Evolutionary conservation across 2,888 invertebrate species (phyloP).

Genomic region (Chorisops tibialis): DNA sequence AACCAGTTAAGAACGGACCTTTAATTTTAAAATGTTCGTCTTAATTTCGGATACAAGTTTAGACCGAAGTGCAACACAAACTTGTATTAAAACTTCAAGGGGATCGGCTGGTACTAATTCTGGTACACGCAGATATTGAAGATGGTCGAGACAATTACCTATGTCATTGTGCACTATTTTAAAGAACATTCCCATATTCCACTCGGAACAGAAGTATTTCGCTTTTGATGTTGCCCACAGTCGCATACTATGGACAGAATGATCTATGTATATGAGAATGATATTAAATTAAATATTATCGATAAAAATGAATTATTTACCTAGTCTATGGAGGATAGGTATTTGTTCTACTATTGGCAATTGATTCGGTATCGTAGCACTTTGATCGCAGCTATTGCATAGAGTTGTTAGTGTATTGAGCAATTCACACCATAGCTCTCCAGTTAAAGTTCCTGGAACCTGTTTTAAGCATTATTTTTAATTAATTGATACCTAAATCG

Average conservation of each 20-base stretch:
- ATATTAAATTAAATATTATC: background rate
- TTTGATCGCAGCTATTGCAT: slow-evolving; percentile 73
- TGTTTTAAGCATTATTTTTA: slow-evolving; percentile 32
- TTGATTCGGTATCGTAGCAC: slow-evolving; percentile 71
- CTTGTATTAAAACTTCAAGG: slow-evolving; percentile 72
- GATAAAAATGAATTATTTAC: slow-evolving; percentile 33
- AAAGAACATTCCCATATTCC: slow-evolving; percentile 75
- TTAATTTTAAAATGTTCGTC: slow-evolving; percentile 69
- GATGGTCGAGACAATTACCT: slow-evolving; percentile 59
- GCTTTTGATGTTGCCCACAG: slow-evolving; percentile 74
- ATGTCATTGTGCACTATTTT: slow-evolving; percentile 64
- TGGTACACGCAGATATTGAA: slow-evolving; percentile 55
- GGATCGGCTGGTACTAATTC: slow-evolving; percentile 54
- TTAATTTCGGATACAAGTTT: slow-evolving; percentile 77
- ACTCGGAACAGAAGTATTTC: slow-evolving; percentile 66
- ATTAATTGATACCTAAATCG: too few relatives aligned
- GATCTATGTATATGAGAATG: slow-evolving; percentile 55
- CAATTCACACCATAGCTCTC: slow-evolving; percentile 52
- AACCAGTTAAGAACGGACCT: slow-evolving; percentile 62
- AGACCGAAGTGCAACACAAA: slow-evolving; percentile 75
- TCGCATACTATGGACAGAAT: slow-evolving; percentile 74
- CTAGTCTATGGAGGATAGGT: slow-evolving; percentile 57
- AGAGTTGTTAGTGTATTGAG: slow-evolving; percentile 67
- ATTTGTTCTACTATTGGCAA: slow-evolving; percentile 80
- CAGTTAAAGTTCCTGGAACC: slow-evolving; percentile 45